A percentile compares a stretch with the other conserved stretches of the same genome.
These are phyloP conservation scores for Myotis planiceps DNA, from an alignment of 2,797 vertebrate genomes.

Conservation along the genomic window DNA sequence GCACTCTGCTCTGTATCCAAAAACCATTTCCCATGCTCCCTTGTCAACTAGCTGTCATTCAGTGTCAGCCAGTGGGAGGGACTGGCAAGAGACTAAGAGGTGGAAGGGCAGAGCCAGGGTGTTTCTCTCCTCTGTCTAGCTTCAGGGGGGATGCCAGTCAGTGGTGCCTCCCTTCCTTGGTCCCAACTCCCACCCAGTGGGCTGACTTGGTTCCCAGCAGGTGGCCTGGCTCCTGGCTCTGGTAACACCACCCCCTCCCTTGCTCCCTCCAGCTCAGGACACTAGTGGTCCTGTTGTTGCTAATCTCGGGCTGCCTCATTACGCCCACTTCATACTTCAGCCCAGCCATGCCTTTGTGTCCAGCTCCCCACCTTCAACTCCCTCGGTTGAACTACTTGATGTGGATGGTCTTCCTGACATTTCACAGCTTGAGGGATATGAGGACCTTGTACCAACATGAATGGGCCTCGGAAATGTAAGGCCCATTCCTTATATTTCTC, in stretches of 20 bases:
- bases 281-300: no score
- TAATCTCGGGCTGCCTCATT: neutral
- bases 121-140: neutral
- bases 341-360: fast-evolving
- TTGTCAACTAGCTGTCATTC: neutral
- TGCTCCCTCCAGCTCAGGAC: neutral
- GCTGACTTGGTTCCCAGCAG: neutral
- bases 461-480: neutral
- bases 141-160: no score
- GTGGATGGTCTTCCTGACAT: neutral
- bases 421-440: neutral
- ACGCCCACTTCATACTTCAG: no score
- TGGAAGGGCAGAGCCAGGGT: neutral
- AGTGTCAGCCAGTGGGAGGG: neutral
- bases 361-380: neutral
- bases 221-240: neutral
- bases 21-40: neutral
- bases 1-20: neutral
- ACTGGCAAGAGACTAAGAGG: neutral
- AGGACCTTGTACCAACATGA: neutral
- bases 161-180: no score
- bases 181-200: neutral
- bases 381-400: neutral
- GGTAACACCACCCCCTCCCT: no score
- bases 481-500: no score